Conservation (phyloP, 1,140 invertebrate genomes). For the Conus betulinus region DNA sequence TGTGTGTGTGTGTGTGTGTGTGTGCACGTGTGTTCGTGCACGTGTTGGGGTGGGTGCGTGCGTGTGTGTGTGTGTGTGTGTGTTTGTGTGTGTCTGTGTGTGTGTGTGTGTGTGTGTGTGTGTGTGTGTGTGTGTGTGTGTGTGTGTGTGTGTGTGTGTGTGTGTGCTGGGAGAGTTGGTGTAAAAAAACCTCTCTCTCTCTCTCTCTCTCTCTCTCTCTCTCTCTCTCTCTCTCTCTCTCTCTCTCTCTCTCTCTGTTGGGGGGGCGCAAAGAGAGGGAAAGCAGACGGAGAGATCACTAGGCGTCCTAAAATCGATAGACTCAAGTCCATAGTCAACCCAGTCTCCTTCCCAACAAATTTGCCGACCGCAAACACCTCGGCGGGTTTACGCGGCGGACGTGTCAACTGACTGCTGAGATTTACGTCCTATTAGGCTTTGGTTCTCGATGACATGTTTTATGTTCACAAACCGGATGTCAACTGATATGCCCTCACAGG, state of each 20-base stretch:
- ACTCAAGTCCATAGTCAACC: background rate
- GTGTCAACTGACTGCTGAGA: background rate
- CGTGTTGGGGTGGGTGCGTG: background rate
- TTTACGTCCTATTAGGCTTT: background rate
- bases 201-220: no score
- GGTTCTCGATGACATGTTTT: background rate
- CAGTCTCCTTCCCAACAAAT: background rate
- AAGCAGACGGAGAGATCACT: background rate
- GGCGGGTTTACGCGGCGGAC: no score
- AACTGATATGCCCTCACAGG: background rate
- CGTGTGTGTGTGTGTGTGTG: conserved; percentile 2
- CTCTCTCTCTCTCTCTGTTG: no score
- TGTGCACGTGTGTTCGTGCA: background rate
- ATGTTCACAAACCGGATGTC: background rate
- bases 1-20: conserved; percentile 20
- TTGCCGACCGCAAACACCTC: background rate
- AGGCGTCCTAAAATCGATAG: background rate
- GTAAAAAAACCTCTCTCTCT: no score
- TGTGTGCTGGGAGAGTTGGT: no score
- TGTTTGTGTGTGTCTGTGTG: conserved; percentile 1
- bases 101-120: conserved; percentile 3
- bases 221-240: no score
- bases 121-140: background rate
- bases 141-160: no score
- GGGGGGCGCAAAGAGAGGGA: background rate